These are phyloP conservation scores for Dendronephthya gigantea DNA, from an alignment of 64 coral and sea anemone species.

Conservation along the genomic window DNA sequence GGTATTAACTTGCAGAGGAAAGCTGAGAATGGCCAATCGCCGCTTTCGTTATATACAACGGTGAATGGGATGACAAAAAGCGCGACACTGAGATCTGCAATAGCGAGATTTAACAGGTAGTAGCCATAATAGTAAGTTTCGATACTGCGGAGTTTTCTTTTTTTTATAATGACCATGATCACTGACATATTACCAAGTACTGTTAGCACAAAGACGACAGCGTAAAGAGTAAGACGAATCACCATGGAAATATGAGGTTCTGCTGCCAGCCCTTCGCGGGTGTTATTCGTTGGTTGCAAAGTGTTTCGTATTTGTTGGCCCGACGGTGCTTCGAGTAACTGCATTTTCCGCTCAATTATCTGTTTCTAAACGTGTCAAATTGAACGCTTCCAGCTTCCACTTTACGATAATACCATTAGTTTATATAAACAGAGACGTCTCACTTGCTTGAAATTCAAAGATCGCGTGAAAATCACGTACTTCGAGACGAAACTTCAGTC, in stretches of 20 bases:
- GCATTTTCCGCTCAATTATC: too few relatives aligned
- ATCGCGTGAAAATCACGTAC: too few relatives aligned
- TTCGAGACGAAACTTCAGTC: too few relatives aligned
- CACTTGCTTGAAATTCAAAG: too few relatives aligned
- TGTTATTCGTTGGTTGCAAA: too few relatives aligned
- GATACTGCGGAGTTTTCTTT: constrained; percentile 37
- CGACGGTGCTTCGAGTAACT: too few relatives aligned
- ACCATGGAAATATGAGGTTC: constrained; percentile 26
- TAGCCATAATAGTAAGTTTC: constrained; percentile 49
- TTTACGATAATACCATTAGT: too few relatives aligned
- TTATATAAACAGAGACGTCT: too few relatives aligned
- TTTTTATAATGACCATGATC: constrained; percentile 23
- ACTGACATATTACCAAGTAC: constrained; percentile 31
- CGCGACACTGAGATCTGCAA: constrained; percentile 35
- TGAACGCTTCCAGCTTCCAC: too few relatives aligned
- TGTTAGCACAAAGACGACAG: constrained; percentile 29
- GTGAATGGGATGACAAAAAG: constrained; percentile 45
- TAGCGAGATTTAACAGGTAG: constrained; percentile 38
- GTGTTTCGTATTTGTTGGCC: too few relatives aligned
- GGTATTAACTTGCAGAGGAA: constrained; percentile 44
- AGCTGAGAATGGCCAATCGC: constrained; percentile 37
- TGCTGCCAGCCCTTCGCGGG: too few relatives aligned
- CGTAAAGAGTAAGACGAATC: constrained; percentile 36
- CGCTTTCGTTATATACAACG: constrained; percentile 38
- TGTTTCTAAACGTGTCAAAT: too few relatives aligned